Conservation (phyloP, 2,888 invertebrate genomes). For the Teleogryllus oceanicus region DNA sequence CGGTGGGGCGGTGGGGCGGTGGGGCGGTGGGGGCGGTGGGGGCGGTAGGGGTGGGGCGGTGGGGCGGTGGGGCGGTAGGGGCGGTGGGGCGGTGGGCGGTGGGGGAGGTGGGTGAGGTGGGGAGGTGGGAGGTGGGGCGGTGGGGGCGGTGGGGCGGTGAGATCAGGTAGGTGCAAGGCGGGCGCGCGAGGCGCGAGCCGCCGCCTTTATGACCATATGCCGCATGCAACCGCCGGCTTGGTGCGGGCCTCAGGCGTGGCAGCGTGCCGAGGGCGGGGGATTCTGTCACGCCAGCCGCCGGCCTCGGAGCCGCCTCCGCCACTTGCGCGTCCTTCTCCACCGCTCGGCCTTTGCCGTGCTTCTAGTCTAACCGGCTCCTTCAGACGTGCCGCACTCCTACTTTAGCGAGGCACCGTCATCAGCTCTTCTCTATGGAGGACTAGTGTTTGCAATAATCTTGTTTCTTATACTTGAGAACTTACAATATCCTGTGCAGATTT, state of each 20-base stretch:
- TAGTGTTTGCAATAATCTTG: too few relatives aligned
- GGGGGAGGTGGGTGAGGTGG: background rate
- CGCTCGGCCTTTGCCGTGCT: background rate
- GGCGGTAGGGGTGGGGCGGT: background rate
- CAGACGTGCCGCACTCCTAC: background rate
- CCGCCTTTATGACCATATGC: background rate
- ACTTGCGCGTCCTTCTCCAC: background rate
- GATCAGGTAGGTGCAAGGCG: background rate
- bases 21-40: background rate
- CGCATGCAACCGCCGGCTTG: background rate
- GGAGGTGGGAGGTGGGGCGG: background rate
- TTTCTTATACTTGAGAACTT: too few relatives aligned
- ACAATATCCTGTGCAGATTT: too few relatives aligned
- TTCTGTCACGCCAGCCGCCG: too few relatives aligned
- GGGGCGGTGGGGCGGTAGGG: background rate
- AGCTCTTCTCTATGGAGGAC: accelerated
- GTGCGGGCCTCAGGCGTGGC: too few relatives aligned
- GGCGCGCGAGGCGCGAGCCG: background rate
- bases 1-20: background rate
- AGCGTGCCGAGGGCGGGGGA: background rate
- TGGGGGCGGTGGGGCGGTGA: background rate
- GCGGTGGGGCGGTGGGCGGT: background rate
- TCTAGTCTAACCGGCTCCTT: background rate
- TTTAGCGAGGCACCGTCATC: too few relatives aligned
- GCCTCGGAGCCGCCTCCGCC: background rate